These are phyloP conservation scores for Coreoperca whiteheadi DNA, from an alignment of 2,113 vertebrate species.

Conservation along the genomic window DNA sequence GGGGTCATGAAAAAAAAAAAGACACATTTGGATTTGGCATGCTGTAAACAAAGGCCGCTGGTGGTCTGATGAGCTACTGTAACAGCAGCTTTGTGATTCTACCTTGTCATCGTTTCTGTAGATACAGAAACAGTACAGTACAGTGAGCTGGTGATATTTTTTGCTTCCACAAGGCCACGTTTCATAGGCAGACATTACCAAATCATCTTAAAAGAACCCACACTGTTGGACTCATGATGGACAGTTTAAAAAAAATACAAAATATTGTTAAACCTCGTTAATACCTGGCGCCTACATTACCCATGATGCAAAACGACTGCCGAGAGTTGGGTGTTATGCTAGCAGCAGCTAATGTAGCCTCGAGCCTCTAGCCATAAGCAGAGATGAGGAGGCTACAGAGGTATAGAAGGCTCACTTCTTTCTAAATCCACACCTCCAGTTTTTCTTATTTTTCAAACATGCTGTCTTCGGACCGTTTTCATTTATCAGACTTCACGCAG, in stretches of 20 bases:
- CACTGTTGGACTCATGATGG: neutral
- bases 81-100: neutral
- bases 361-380: neutral
- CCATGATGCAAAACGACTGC: neutral
- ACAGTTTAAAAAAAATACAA: too few relatives aligned
- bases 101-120: neutral
- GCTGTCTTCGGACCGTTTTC: neutral
- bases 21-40: neutral
- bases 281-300: neutral
- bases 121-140: neutral
- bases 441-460: neutral
- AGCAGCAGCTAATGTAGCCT: neutral
- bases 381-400: neutral
- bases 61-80: slow-evolving; percentile 6
- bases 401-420: neutral
- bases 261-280: neutral
- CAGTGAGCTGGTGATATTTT: neutral
- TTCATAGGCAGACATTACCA: neutral
- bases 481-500: neutral
- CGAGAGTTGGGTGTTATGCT: neutral
- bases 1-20: neutral
- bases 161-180: neutral
- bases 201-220: neutral
- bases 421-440: too few relatives aligned
- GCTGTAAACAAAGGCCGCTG: slow-evolving; percentile 24